These are phyloP conservation scores for Scaptomyza tumidula DNA, from an alignment of 2,888 invertebrate species.

Conservation along the genomic window DNA sequence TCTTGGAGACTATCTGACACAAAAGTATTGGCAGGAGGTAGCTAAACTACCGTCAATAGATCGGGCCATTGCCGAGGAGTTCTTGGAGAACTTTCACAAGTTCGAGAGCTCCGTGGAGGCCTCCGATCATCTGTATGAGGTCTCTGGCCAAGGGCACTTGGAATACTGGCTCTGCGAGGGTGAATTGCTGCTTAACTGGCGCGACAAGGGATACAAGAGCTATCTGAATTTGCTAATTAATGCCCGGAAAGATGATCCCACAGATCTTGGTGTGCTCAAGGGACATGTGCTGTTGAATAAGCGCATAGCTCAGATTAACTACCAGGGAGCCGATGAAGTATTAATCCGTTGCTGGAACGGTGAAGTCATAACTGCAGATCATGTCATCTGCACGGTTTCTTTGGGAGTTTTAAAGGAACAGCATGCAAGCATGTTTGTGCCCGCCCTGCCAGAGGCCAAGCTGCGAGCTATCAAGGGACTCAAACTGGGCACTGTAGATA, in stretches of 20 bases:
- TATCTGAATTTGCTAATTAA: constrained; percentile 88
- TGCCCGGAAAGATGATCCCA: constrained; percentile 25
- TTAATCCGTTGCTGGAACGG: constrained; percentile 82
- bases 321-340: constrained; percentile 54
- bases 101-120: constrained; percentile 86
- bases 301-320: constrained; percentile 72
- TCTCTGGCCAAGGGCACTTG: constrained; percentile 88
- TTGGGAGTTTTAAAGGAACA: constrained; percentile 87
- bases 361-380: constrained; percentile 85
- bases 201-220: constrained; percentile 88
- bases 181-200: constrained; percentile 90
- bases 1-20: constrained; percentile 79
- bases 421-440: constrained; percentile 83
- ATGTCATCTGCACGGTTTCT: constrained; percentile 87
- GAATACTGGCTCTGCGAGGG: constrained; percentile 90
- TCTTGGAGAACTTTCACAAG: constrained; percentile 87
- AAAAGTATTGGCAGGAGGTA: constrained; percentile 74
- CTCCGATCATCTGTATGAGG: constrained; percentile 88
- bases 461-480: constrained; percentile 85
- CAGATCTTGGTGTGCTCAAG: constrained; percentile 76
- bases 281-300: constrained; percentile 76
- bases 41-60: constrained; percentile 74
- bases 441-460: constrained; percentile 85
- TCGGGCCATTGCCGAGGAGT: constrained; percentile 84
- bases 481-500: constrained; percentile 87